phyloP scores from a whole-genome alignment of 2,113 vertebrate genomes.

The Dicrurus megarhynchus region DNA sequence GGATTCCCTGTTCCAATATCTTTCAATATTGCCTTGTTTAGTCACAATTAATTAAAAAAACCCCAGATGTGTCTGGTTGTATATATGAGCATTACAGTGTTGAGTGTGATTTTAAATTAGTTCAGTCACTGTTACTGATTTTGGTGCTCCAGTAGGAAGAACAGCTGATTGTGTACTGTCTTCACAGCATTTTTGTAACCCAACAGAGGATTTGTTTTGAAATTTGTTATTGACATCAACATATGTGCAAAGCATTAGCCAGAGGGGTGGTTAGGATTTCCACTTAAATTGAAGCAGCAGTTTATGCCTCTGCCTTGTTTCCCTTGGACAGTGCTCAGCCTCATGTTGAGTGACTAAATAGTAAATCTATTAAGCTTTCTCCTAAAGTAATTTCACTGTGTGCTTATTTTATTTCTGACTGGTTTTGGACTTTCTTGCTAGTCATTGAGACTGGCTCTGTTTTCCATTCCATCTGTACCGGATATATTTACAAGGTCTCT shows the following conservation, averaged over 20 bases:
- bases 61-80: background rate
- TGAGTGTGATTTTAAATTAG: background rate
- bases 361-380: background rate
- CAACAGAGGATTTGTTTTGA: background rate
- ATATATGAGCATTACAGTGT: background rate
- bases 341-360: background rate
- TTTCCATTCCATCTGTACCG: background rate
- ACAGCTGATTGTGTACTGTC: background rate
- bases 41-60: background rate
- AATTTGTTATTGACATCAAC: background rate
- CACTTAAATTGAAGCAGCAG: background rate
- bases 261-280: background rate
- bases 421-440: background rate
- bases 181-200: background rate
- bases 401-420: background rate
- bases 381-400: background rate
- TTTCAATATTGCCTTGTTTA: background rate
- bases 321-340: background rate
- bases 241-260: background rate
- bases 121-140: background rate
- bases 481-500: background rate
- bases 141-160: background rate
- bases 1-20: background rate
- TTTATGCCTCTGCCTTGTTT: background rate
- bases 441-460: background rate